Evolutionary conservation across 2,888 invertebrate species (phyloP), one percentile per base, ranked within the genome.

Genomic region (Idaea dimidiata): DNA sequence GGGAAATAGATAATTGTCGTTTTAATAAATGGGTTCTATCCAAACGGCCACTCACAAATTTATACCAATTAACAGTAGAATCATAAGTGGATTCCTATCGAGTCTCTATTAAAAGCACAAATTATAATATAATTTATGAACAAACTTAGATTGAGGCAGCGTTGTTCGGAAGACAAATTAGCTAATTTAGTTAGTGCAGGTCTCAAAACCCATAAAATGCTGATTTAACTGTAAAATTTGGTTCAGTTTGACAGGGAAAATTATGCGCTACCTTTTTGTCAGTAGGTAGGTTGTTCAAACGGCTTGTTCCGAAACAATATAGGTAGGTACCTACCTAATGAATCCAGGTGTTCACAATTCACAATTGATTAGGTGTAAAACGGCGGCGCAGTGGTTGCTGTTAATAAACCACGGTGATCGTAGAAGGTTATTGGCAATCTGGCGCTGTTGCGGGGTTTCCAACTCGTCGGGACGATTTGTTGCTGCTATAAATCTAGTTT

Each of bases 331-430:
- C n/a, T n/a, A n/a, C n/a, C n/a, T n/a, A 56, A 17, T 16, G 18
- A 59, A 43, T 43, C 43, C 43, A 43, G 43, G 43, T 43, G 43
- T 43, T 43, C 43, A 43, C 43, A 43, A 43, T 17, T 60, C 57
- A 71, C 78, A 85, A 84, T 83, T 84, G 79, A 83, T 85, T 79
- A 77, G 76, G 69, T 70, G 68, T 70, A 66, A 65, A 72, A 78
- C 73, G 60, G 65, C 76, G 79, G 65, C 76, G 79, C 76, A 78
- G 72, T 75, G 77, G 71, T 66, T 59, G 62, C 75, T 80, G 81
- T 82, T 81, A 83, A 81, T 82, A 78, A 74, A 61, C 64, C 58
- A 17, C 31, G 24, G 63, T 62, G 60, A 63, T 67, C 64, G 66
- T 63, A 60, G 62, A 57, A 59, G 66, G 66, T 68, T 69, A 71